Evolutionary conservation across 2,888 invertebrate species (phyloP).

Genomic region (Chalcis sispes): DNA sequence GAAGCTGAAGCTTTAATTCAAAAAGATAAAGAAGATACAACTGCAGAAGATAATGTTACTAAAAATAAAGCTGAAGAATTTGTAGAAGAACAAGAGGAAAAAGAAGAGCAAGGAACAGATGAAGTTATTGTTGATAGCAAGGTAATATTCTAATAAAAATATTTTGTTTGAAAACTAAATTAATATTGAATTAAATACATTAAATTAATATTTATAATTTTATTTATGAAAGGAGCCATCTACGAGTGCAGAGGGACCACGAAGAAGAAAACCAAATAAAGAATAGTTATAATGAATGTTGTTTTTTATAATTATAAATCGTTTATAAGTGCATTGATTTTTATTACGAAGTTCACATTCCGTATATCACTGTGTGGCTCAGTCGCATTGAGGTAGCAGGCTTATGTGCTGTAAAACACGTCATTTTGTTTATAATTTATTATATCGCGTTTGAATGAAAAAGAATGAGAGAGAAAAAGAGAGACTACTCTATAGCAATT

Average conservation of each 20-base stretch:
- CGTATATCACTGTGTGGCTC: conserved; percentile 34
- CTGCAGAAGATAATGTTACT: conserved; percentile 64
- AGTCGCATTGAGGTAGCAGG: conserved; percentile 25
- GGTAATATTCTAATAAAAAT: conserved; percentile 21
- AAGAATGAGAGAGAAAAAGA: conserved; percentile 3
- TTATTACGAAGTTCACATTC: conserved; percentile 55
- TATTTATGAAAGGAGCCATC: conserved; percentile 63
- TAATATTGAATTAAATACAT: not conserved
- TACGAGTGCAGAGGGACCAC: conserved; percentile 69
- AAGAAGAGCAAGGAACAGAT: conserved; percentile 63
- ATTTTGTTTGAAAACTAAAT: conserved; percentile 6
- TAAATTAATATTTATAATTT: conserved; percentile 41
- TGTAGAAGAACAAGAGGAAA: conserved; percentile 62
- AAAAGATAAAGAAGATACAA: conserved; percentile 66
- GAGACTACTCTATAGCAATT: conserved; percentile 41
- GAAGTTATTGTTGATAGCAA: conserved; percentile 49
- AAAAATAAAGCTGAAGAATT: conserved; percentile 65
- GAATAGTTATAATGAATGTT: conserved; percentile 63
- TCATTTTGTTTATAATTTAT: conserved; percentile 47
- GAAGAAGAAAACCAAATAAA: conserved; percentile 75
- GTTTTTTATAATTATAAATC: conserved; percentile 52
- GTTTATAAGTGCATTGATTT: conserved; percentile 53
- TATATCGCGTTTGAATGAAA: conserved; percentile 34
- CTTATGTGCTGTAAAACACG: conserved; percentile 41
- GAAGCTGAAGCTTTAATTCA: conserved; percentile 50